Evolutionary conservation across 2,888 invertebrate species (phyloP).

Genomic region (Patella depressa): DNA sequence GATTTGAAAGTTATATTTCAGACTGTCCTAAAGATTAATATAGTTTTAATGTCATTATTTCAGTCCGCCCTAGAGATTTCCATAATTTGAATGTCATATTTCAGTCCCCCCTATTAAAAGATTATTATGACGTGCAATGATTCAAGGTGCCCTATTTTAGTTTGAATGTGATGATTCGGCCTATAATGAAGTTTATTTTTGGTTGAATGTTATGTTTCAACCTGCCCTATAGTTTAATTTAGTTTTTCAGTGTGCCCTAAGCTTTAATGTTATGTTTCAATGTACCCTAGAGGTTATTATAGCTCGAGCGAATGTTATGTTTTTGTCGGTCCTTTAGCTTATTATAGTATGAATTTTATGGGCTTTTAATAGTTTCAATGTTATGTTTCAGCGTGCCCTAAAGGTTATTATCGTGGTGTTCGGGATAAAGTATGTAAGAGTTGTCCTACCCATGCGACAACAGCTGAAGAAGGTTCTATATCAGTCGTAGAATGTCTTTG

Average conservation of each 20-base stretch:
- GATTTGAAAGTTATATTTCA: neutral
- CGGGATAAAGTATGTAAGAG: constrained; percentile 34
- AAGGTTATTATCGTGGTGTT: constrained; percentile 37
- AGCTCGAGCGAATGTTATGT: no score
- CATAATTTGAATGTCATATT: neutral
- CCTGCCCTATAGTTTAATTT: no score
- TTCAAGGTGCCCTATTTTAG: no score
- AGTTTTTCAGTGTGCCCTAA: no score
- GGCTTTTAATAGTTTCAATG: neutral
- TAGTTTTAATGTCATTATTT: no score
- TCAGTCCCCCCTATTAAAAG: constrained; percentile 15
- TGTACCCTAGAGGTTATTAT: no score
- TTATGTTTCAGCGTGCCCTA: constrained; percentile 33
- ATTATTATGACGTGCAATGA: neutral
- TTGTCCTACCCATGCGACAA: constrained; percentile 42
- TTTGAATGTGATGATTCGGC: no score
- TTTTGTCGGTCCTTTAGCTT: no score
- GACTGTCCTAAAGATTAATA: no score
- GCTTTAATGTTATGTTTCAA: neutral
- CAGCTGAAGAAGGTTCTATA: constrained; percentile 27
- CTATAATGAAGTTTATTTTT: no score
- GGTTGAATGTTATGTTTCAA: no score
- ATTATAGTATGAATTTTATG: neutral
- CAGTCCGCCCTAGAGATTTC: no score
- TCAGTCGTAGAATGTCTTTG: constrained; percentile 42